A percentile compares a stretch with the other conserved stretches of the same genome.
Conservation (phyloP, 1,140 invertebrate species). For the Drosophila repleta region DNA sequence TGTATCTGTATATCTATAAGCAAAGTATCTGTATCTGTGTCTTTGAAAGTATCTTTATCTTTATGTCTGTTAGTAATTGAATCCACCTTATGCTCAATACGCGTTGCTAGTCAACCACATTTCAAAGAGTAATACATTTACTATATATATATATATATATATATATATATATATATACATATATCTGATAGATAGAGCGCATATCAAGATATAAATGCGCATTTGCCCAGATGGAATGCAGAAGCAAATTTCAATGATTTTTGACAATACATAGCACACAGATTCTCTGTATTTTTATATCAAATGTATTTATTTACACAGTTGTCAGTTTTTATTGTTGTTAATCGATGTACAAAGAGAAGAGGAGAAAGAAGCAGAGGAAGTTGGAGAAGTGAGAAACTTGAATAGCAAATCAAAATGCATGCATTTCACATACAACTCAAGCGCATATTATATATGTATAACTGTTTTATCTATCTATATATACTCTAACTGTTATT, state of each 20-base stretch:
- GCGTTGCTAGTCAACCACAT: conserved; percentile 34
- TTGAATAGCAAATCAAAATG: conserved; percentile 8
- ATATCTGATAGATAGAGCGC: conserved; percentile 26
- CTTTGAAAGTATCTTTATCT: conserved; percentile 20
- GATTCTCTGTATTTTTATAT: conserved; percentile 79
- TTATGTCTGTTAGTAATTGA: conserved; percentile 24
- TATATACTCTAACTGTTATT: conserved; percentile 1
- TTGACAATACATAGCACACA: conserved; percentile 75
- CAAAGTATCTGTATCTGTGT: conserved; percentile 21
- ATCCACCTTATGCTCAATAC: conserved; percentile 48
- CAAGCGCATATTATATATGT: background rate
- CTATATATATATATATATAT: conserved; percentile 2
- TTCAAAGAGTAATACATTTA: background rate
- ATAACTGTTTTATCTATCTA: conserved; percentile 11
- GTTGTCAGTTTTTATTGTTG: conserved; percentile 47
- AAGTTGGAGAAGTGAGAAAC: background rate
- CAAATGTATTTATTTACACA: conserved; percentile 72
- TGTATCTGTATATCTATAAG: conserved; percentile 7
- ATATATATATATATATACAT: conserved; percentile 12
- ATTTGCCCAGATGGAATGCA: conserved; percentile 22
- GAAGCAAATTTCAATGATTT: conserved; percentile 65
- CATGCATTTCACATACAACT: conserved; percentile 40
- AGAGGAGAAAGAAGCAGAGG: conserved; percentile 8
- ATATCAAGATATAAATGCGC: conserved; percentile 40
- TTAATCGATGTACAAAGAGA: conserved; percentile 44